phyloP scores from a whole-genome alignment of 2,113 vertebrate species.

The Platichthys flesus region DNA sequence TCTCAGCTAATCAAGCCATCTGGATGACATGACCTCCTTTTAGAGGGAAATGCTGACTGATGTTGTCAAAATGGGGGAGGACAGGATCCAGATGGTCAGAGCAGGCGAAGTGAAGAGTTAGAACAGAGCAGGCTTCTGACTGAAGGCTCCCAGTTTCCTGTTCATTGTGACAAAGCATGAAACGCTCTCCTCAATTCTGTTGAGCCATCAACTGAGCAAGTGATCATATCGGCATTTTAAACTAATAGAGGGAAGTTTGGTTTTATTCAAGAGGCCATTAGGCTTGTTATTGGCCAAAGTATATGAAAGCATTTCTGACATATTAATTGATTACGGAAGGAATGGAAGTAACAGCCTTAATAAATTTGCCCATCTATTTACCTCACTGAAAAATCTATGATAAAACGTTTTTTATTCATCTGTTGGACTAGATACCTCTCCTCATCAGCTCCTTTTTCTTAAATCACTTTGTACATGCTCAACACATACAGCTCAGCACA shows the following conservation, averaged over 20 bases:
- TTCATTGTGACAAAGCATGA: constrained; percentile 11
- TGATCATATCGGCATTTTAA: not conserved
- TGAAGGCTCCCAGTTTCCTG: constrained; percentile 42
- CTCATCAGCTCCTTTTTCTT: too few relatives aligned
- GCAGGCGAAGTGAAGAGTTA: constrained; percentile 4
- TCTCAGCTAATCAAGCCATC: constrained; percentile 23
- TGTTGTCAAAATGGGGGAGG: constrained; percentile 16
- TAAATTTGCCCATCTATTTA: too few relatives aligned
- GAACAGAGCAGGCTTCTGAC: not conserved
- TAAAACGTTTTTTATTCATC: too few relatives aligned
- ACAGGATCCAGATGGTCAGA: constrained; percentile 35
- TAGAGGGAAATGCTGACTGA: constrained; percentile 6
- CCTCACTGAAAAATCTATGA: too few relatives aligned
- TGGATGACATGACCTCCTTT: constrained; percentile 29
- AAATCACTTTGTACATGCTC: too few relatives aligned
- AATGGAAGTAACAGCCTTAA: too few relatives aligned
- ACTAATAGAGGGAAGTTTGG: too few relatives aligned
- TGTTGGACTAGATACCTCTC: too few relatives aligned
- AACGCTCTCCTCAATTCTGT: not conserved
- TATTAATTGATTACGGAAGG: too few relatives aligned
- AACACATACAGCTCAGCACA: too few relatives aligned
- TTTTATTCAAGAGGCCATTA: not conserved
- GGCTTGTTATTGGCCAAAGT: not conserved
- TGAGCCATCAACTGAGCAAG: not conserved
- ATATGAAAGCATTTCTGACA: not conserved